Base-by-base conservation (phyloP, 1,140 invertebrate species). In the Bombus confusus region DNA sequence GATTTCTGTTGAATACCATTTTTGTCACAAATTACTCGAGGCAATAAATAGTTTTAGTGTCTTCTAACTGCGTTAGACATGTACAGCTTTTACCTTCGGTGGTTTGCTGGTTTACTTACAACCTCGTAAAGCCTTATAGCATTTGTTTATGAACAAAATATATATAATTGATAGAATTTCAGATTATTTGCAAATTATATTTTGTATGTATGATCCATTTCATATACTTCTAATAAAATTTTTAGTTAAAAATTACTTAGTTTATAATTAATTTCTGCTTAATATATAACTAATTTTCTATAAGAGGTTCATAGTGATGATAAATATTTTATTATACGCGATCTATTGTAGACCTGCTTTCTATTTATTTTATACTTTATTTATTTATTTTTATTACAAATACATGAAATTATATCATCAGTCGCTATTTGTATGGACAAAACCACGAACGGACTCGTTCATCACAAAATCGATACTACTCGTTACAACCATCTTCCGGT, bases 391-490 rank as follows among this genome's bases (percentile, higher is more conserved):
- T 28, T 39, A 4, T 2, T 13, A 39, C 3, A 1, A 68, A 68
- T 68, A 39, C 9, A 71, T 39, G 37, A 5, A 28, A 31, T 39
- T 71, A 28, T 71, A 71, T 37, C 37, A 39, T 71, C 37, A 28
- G 68, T 39, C 43, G 73, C 8, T 74, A 34, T 12, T 52, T 74
- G 43, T 10, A 34, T 15, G 34, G 6, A 31, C 9, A 52, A 34
- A 47, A 25, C 25, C 15, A 8, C n/a, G 8, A 75, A 47, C 18
- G 5, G 52, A 1, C 41, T 72, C 39, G 39, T 41, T 25, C 25
- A 9, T 18, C 18, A 64, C 15, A 57, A 85, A 87, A 85, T 91
- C 88, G 69, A 90, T 91, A 86, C 18, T 39, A 37, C 43, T 80
- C 43, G 75, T 81, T 68, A 59, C 39, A 71, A 83, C 82, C 86